Evolutionary conservation across 2,888 invertebrate genomes (phyloP), one percentile per base, ranked within the genome.

Genomic region (Spisula subtruncata): DNA sequence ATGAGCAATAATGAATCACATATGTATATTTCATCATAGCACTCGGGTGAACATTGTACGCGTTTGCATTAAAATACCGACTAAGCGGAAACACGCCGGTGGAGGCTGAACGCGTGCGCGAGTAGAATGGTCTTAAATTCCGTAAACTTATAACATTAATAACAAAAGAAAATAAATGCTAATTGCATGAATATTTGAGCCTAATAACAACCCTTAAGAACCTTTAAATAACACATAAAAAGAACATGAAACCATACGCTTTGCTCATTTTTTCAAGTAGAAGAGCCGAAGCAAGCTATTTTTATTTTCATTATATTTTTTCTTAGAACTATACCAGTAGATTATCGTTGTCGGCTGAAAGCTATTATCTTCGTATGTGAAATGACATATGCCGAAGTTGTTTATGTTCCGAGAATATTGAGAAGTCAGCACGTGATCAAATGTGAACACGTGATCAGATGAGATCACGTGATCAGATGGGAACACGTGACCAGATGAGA

Each of bases 331-430:
- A 18, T 32, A 35, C 75, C n/a, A 35, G 75, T 25, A 75, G 29
- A 75, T 75, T 75, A 35, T 75, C 32, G 12, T 32, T 16, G 35
- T 35, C 29, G 35, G 35, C 75, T 32, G 29, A 75, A 75, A 75
- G 75, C 75, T 75, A 75, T 75, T 32, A 75, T 75, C 75, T 75
- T 14, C 5, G 48, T 29, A 79, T 51, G 79, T 25, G 48, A 75
- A 54, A 29, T 29, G 79, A 85, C 85, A 85, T 85, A 32, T 79
- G 85, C 79, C 48, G 20, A 48, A 35, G 85, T 51, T 85, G 51
- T 85, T 85, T 79, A 79, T 14, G 54, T 85, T 20, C 48, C 25
- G 14, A 29, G 12, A 35, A 25, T 46, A 48, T 18, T n/a, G 16
- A 84, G 71, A 84, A 4, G 48, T 32, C 46, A 48, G 25, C 51